A percentile compares a stretch with the other conserved stretches of the same genome.
phyloP scores from a whole-genome alignment of 2,888 invertebrate genomes.

The Drosophila rellima region DNA sequence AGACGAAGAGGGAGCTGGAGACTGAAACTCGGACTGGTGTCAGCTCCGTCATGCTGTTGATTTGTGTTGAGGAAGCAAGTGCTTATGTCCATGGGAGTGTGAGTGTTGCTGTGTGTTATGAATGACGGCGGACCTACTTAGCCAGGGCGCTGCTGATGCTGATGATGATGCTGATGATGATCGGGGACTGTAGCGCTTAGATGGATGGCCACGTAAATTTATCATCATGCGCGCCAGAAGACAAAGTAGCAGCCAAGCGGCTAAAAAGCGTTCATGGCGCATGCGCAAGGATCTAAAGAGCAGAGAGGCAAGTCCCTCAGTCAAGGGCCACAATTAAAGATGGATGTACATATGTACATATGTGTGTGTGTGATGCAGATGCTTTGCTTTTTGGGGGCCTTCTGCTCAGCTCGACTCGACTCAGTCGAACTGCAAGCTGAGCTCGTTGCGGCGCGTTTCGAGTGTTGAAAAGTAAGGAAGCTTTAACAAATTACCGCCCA shows the following conservation, averaged over 20 bases:
- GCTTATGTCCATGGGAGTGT: slow-evolving; percentile 57
- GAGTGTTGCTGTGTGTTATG: slow-evolving; percentile 50
- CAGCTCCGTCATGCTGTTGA: slow-evolving; percentile 76
- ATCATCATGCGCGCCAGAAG: slow-evolving; percentile 68
- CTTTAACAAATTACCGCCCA: slow-evolving; percentile 85
- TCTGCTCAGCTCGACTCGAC: not conserved
- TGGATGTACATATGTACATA: slow-evolving; percentile 47
- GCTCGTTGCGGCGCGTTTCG: slow-evolving; percentile 45
- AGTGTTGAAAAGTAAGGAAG: slow-evolving; percentile 85
- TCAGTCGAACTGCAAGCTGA: not conserved
- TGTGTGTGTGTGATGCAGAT: slow-evolving; percentile 37
- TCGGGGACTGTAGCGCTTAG: slow-evolving; percentile 52
- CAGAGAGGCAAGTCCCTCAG: slow-evolving; percentile 15
- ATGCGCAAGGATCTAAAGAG: slow-evolving; percentile 71
- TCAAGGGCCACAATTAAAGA: slow-evolving; percentile 15
- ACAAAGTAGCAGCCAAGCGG: slow-evolving; percentile 66
- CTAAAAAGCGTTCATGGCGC: slow-evolving; percentile 42
- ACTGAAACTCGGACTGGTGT: slow-evolving; percentile 48
- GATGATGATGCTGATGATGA: slow-evolving; percentile 39
- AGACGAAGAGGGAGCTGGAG: slow-evolving; percentile 15
- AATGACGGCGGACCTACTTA: slow-evolving; percentile 66
- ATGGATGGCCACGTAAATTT: slow-evolving; percentile 70
- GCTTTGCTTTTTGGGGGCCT: slow-evolving; percentile 32
- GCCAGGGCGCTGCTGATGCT: slow-evolving; percentile 57
- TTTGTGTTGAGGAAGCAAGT: slow-evolving; percentile 80